These are phyloP conservation scores for Eupithecia inturbata DNA, from an alignment of 2,888 invertebrate genomes.

Conservation along the genomic window DNA sequence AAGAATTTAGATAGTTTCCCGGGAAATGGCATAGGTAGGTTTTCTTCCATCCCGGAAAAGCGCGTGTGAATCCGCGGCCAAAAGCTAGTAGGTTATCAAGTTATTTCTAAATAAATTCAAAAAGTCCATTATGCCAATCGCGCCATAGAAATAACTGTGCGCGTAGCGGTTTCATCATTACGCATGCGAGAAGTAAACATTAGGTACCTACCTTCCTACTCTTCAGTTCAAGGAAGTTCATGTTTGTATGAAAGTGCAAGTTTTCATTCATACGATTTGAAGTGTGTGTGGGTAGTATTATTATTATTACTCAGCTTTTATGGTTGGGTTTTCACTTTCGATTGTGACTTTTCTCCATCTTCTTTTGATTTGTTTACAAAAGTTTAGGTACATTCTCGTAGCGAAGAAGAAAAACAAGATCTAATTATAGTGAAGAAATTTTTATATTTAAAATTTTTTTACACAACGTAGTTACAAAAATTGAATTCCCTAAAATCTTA, in stretches of 20 bases:
- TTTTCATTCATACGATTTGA: constrained; percentile 10
- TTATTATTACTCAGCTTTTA: not conserved
- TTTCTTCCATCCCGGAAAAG: not conserved
- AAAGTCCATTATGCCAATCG: not conserved
- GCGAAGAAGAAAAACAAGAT: not conserved
- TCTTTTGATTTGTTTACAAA: not conserved
- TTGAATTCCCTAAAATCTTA: not conserved
- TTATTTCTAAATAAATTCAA: not conserved
- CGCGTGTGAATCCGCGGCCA: not conserved
- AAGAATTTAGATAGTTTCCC: not conserved
- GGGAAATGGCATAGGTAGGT: not conserved
- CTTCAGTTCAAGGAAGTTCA: constrained; percentile 9
- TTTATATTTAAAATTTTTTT: not conserved
- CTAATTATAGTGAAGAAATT: too few species aligned
- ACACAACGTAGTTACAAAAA: not conserved
- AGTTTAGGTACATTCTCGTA: not conserved
- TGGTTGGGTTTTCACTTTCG: not conserved
- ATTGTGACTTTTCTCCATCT: not conserved
- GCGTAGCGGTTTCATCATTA: not conserved
- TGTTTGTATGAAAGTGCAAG: constrained; percentile 13
- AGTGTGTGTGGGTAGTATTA: not conserved
- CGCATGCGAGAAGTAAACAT: constrained; percentile 4
- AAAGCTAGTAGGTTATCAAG: not conserved
- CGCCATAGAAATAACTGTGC: constrained; percentile 1
- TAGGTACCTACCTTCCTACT: not conserved